A percentile compares a stretch with the other conserved stretches of the same genome.
These are phyloP conservation scores for Leuctra nigra DNA, from an alignment of 2,888 invertebrate species.

Conservation along the genomic window DNA sequence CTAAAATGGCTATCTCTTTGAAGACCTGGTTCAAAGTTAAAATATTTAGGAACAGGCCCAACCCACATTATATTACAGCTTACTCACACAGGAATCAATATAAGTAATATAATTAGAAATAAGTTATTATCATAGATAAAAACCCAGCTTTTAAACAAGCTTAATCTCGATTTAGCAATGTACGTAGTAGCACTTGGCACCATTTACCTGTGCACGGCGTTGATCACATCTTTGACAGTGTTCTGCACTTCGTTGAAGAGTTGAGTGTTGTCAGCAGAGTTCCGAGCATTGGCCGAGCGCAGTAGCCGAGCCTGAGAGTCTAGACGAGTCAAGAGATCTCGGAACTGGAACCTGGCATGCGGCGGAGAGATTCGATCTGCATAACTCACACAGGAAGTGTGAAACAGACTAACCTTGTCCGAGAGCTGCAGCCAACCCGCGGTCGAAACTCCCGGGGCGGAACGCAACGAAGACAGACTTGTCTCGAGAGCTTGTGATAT, in stretches of 20 bases:
- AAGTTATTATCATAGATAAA: too few species aligned
- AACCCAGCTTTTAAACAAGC: too few species aligned
- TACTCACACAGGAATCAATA: too few species aligned
- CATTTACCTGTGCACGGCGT: conserved; percentile 61
- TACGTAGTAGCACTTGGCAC: not conserved
- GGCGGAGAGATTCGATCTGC: conserved; percentile 75
- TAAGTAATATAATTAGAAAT: too few species aligned
- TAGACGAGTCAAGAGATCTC: conserved; percentile 62
- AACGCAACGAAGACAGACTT: conserved; percentile 51
- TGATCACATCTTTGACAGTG: conserved; percentile 63
- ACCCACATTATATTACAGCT: not conserved
- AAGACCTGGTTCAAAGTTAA: too few species aligned
- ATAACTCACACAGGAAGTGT: conserved; percentile 74
- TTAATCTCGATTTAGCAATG: too few species aligned
- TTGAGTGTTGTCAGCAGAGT: conserved; percentile 59
- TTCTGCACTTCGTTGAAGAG: conserved; percentile 65
- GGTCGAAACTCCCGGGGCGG: conserved; percentile 47
- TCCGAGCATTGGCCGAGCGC: conserved; percentile 61
- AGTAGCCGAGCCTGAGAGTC: conserved; percentile 62
- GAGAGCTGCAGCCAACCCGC: conserved; percentile 74
- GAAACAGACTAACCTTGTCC: conserved; percentile 71
- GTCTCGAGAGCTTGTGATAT: conserved; percentile 51
- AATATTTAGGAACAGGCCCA: too few species aligned
- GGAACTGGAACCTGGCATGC: conserved; percentile 81
- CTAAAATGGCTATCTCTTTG: too few species aligned